These are phyloP conservation scores for Hyphantria cunea DNA, from an alignment of 1,140 invertebrate species.

Conservation along the genomic window DNA sequence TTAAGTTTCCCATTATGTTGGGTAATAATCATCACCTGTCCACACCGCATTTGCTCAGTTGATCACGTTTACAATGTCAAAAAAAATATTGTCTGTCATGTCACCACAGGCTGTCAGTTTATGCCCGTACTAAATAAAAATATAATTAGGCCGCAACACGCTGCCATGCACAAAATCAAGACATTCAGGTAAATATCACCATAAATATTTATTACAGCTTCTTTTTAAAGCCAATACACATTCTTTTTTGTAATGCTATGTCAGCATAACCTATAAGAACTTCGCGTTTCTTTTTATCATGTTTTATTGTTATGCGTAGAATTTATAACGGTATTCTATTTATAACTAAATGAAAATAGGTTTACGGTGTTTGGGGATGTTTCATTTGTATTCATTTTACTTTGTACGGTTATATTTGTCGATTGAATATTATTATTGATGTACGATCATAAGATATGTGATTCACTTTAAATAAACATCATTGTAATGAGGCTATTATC, in stretches of 20 bases:
- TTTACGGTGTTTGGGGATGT: not conserved
- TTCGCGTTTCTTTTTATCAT: conserved; percentile 15
- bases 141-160: conserved; percentile 56
- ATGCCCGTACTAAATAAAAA: conserved; percentile 70
- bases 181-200: conserved; percentile 61
- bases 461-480: not conserved
- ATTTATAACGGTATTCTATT: not conserved
- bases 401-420: too few species aligned
- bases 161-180: conserved; percentile 80
- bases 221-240: conserved; percentile 22
- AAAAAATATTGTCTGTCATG: conserved; percentile 60
- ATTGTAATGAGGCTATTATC: too few species aligned
- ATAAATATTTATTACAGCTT: conserved; percentile 25
- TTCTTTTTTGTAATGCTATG: conserved; percentile 44
- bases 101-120: conserved; percentile 71
- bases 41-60: conserved; percentile 4
- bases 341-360: not conserved
- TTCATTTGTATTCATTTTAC: too few species aligned
- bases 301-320: conserved; percentile 10
- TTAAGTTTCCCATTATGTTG: too few species aligned
- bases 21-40: conserved; percentile 14
- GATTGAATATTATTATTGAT: not conserved
- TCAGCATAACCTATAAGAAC: conserved; percentile 67
- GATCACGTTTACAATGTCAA: conserved; percentile 29
- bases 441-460: not conserved